Percentiles rank a stretch among this genome's conserved stretches.
Evolutionary conservation across 2,797 vertebrate species (phyloP).

Genomic region (Sebastes nivosus): DNA sequence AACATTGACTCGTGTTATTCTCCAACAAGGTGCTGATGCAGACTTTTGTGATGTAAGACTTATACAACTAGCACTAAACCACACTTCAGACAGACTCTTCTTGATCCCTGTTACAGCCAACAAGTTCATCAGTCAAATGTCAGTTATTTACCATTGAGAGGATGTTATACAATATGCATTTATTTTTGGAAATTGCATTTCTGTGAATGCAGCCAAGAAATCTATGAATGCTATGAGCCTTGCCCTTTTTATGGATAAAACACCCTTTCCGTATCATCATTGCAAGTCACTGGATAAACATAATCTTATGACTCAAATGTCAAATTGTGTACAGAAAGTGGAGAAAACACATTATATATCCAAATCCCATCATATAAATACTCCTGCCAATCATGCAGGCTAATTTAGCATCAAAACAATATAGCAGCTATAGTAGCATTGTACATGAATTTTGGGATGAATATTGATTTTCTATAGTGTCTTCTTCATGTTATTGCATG

Average conservation of each 20-base stretch:
- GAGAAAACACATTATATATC: not conserved
- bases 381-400: too few species aligned
- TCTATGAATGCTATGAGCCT: not conserved
- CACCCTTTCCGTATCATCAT: not conserved
- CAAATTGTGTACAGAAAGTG: too few species aligned
- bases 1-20: too few species aligned
- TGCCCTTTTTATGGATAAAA: not conserved
- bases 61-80: not conserved
- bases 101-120: not conserved
- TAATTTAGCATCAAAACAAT: too few species aligned
- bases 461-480: not conserved
- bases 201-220: not conserved
- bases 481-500: not conserved
- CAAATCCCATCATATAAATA: not conserved
- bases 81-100: not conserved
- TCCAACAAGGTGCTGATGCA: too few species aligned
- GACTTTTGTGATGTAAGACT: too few species aligned
- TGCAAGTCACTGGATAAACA: not conserved
- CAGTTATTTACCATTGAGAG: not conserved
- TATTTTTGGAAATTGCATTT: not conserved
- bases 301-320: not conserved
- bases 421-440: not conserved
- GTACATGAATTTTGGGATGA: not conserved
- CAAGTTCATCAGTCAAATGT: not conserved
- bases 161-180: not conserved